Evolutionary conservation across 2,113 vertebrate genomes (phyloP), one percentile per base, ranked within the genome.

Genomic region (Donacobius atricapilla): DNA sequence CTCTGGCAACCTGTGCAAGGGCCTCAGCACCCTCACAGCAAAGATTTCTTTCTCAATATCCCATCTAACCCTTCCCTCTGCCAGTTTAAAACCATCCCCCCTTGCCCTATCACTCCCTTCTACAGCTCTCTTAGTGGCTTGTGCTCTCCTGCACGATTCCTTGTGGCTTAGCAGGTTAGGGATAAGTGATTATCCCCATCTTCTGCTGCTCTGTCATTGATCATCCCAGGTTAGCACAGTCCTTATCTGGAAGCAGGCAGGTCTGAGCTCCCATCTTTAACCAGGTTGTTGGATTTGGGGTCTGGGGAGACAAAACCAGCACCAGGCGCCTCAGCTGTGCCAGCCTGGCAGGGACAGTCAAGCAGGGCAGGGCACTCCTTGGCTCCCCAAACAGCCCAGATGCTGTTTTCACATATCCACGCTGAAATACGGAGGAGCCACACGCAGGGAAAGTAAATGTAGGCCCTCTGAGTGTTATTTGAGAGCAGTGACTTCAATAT

Each of bases 351-450:
- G 25, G 17, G 21, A 17, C 51, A 72, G 44, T 15, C 20, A 19
- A 9, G 51, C 51, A 13, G 1, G 1, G 27, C 4, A 1, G 21
- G 22, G 13, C 44, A 47, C 20, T 6, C 53, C 64, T 39, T 12
- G 44, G 19, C 19, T 47, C 15, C 48, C 11, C 31, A n/a, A n/a
- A n/a, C n/a, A 54, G 50, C 30, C 45, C 21, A 47, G 12, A 33
- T 27, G 21, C 20, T 81, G 1, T 35, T 47, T 45, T 50, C 57
- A 60, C 16, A 45, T 7, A n/a, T 24, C 73, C 82, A 6, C 70
- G 56, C 80, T 45, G 73, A 84, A 78, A 57, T 15, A 15, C 1
- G 6, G 33, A 79, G 57, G 30, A 83, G 73, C 39, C 40, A 48
- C 25, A 24, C 0, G 3, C 4, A 4, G n/a, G 44, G 42, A 81